Evolutionary conservation across 2,888 invertebrate genomes (phyloP).

Genomic region (Lycia hirtaria): DNA sequence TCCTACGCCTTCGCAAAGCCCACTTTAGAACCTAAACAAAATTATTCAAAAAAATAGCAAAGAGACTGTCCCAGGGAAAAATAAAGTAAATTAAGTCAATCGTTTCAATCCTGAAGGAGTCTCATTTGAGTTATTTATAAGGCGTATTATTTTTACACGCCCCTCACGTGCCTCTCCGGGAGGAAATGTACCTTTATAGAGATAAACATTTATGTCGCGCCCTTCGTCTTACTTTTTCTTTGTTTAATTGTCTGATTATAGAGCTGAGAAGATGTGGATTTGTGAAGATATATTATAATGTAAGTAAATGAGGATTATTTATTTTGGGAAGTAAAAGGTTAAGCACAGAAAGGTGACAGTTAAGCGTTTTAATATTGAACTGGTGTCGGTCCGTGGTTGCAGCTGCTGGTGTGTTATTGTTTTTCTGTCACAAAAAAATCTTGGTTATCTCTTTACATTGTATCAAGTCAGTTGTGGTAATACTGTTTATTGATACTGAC

Average conservation of each 20-base stretch:
- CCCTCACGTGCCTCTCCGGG: constrained; percentile 31
- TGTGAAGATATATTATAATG: neutral
- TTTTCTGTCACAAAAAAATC: too few species aligned
- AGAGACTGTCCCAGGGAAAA: constrained; percentile 32
- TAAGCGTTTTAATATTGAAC: too few species aligned
- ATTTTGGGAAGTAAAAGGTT: neutral
- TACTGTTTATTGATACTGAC: too few species aligned
- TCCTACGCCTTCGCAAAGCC: neutral
- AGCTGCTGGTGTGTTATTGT: too few species aligned
- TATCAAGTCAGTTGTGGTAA: too few species aligned
- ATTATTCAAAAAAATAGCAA: constrained; percentile 7
- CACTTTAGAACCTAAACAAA: neutral
- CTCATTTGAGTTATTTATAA: constrained; percentile 39
- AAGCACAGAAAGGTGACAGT: too few species aligned
- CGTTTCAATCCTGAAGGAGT: constrained; percentile 20
- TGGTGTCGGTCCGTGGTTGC: too few species aligned
- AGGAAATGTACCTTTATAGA: constrained; percentile 29
- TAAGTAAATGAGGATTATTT: neutral
- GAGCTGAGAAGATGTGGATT: constrained; percentile 6
- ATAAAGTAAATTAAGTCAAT: constrained; percentile 34
- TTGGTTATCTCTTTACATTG: too few species aligned
- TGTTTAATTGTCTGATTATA: constrained; percentile 29
- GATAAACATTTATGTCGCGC: constrained; percentile 33
- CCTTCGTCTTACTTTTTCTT: constrained; percentile 32
- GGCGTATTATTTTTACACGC: constrained; percentile 35